phyloP scores from a whole-genome alignment of 2,888 invertebrate species.

The Timandra comae region DNA sequence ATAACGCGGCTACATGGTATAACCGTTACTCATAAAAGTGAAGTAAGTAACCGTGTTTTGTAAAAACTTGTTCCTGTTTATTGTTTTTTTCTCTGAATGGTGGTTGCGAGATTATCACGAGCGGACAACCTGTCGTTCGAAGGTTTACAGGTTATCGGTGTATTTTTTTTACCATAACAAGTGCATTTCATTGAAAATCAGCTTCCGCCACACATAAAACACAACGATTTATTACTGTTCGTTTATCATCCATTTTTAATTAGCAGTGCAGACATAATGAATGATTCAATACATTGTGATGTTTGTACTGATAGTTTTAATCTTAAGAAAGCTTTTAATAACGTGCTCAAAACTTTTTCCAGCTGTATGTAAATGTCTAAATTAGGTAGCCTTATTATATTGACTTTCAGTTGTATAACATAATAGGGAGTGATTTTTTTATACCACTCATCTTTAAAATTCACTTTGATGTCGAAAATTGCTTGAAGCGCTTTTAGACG shows the following conservation, averaged over 20 bases:
- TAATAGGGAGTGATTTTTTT: too few relatives aligned
- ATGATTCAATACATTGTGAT: too few relatives aligned
- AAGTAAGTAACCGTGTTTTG: constrained; percentile 20
- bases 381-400: too few relatives aligned
- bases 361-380: too few relatives aligned
- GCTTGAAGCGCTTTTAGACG: neutral
- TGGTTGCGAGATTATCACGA: constrained; percentile 15
- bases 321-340: too few relatives aligned
- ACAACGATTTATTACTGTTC: constrained; percentile 16
- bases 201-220: constrained; percentile 16
- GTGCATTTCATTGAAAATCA: constrained; percentile 10
- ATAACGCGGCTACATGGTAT: constrained; percentile 14
- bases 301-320: too few relatives aligned
- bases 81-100: constrained; percentile 19
- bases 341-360: too few relatives aligned
- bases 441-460: neutral
- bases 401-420: neutral
- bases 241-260: constrained; percentile 9
- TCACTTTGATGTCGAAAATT: too few relatives aligned
- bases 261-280: neutral
- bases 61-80: constrained; percentile 25
- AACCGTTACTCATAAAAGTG: constrained; percentile 22
- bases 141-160: constrained; percentile 17
- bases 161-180: constrained; percentile 15
- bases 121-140: constrained; percentile 14